Evolutionary conservation across 2,797 vertebrate species (phyloP).

Genomic region (Alca torda): DNA sequence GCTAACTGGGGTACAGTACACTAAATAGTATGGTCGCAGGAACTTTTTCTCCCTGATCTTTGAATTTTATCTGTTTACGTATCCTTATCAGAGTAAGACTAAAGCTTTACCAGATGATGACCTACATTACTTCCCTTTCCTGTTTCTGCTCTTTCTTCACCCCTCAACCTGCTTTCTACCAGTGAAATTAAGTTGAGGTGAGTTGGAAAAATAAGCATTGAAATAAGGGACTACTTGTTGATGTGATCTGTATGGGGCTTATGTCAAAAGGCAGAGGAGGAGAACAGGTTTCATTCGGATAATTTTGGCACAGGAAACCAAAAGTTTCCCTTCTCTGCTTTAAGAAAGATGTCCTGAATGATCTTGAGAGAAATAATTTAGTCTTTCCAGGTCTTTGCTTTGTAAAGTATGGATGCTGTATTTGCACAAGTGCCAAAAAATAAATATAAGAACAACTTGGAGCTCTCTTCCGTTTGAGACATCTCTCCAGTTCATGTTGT

Average conservation of each 20-base stretch:
- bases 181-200: background rate
- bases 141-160: background rate
- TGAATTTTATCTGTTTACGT: background rate
- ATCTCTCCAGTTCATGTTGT: background rate
- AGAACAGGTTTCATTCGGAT: background rate
- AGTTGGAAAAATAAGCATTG: background rate
- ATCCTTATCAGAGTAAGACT: background rate
- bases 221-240: background rate
- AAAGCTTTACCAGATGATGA: background rate
- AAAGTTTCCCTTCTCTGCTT: background rate
- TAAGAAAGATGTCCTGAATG: background rate
- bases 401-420: background rate
- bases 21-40: accelerated
- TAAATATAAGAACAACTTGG: background rate
- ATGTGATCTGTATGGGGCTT: background rate
- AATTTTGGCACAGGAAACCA: background rate
- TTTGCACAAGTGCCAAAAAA: background rate
- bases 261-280: background rate
- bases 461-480: background rate
- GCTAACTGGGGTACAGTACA: background rate
- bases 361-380: background rate
- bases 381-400: background rate
- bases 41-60: background rate
- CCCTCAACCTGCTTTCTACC: background rate
- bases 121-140: background rate